These are phyloP conservation scores for Saccostrea cuccullata DNA, from an alignment of 1,140 invertebrate genomes.

Conservation along the genomic window DNA sequence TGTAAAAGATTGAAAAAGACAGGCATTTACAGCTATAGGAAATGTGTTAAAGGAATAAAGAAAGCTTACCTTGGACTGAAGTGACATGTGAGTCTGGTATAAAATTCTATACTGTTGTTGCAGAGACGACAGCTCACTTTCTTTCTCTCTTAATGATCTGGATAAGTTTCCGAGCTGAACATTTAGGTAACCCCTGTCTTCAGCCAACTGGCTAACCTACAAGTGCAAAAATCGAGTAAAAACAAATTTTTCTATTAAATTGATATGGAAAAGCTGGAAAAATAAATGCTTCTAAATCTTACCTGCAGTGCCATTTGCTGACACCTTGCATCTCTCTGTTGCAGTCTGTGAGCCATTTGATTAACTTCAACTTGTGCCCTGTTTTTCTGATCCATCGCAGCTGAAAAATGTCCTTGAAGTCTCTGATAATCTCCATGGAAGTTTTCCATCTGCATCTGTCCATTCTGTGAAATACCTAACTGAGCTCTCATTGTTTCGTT, in stretches of 20 bases:
- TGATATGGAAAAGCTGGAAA: no score
- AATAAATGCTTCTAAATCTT: not conserved
- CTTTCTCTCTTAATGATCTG: slow-evolving; percentile 70
- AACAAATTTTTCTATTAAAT: no score
- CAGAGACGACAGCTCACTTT: slow-evolving; percentile 66
- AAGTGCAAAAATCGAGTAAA: not conserved
- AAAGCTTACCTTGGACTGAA: slow-evolving; percentile 66
- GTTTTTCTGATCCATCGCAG: slow-evolving; percentile 75
- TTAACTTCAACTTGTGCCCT: slow-evolving; percentile 84
- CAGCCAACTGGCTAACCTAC: slow-evolving; percentile 73
- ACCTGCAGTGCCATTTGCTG: slow-evolving; percentile 89
- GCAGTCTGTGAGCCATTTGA: slow-evolving; percentile 89
- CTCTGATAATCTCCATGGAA: slow-evolving; percentile 69
- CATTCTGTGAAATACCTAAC: slow-evolving; percentile 55
- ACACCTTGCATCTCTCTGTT: slow-evolving; percentile 91
- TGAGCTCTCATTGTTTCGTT: slow-evolving; percentile 68
- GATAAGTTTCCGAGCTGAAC: slow-evolving; percentile 70
- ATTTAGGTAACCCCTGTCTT: slow-evolving; percentile 74
- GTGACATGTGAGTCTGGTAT: slow-evolving; percentile 65
- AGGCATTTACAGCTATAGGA: no score
- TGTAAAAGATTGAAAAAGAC: no score
- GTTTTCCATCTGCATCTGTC: slow-evolving; percentile 56
- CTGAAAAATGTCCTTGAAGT: slow-evolving; percentile 69
- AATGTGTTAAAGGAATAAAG: no score
- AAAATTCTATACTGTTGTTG: slow-evolving; percentile 65